These are phyloP conservation scores for Saccostrea glomerata DNA, from an alignment of 1,140 invertebrate genomes.

Conservation along the genomic window DNA sequence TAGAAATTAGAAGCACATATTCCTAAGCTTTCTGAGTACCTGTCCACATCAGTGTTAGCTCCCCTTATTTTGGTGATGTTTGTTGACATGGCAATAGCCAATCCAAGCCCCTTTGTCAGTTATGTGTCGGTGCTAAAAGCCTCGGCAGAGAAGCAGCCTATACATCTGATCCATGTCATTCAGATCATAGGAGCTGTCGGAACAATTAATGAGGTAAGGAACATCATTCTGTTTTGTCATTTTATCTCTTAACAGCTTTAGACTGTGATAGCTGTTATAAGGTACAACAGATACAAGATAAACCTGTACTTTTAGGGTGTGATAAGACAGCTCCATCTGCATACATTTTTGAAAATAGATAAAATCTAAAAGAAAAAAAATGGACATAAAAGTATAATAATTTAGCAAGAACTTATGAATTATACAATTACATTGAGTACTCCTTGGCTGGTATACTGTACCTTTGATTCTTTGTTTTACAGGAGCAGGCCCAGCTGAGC, in stretches of 20 bases:
- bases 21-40: constrained; percentile 87
- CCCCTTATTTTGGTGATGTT: constrained; percentile 87
- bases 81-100: constrained; percentile 85
- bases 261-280: too few relatives aligned
- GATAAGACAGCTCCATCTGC: too few relatives aligned
- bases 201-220: constrained; percentile 74
- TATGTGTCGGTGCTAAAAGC: constrained; percentile 85
- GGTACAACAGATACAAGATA: too few relatives aligned
- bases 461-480: constrained; percentile 45
- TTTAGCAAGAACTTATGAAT: too few relatives aligned
- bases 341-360: too few relatives aligned
- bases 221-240: not conserved
- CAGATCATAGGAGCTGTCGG: constrained; percentile 78
- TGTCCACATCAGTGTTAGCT: constrained; percentile 82
- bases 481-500: constrained; percentile 85
- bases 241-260: too few relatives aligned
- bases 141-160: constrained; percentile 85
- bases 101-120: constrained; percentile 84
- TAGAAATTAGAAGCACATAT: constrained; percentile 85
- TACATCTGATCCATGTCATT: constrained; percentile 81
- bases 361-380: too few relatives aligned
- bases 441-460: too few relatives aligned
- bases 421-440: too few relatives aligned
- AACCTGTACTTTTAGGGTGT: too few relatives aligned
- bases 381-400: too few relatives aligned